A percentile compares a stretch with the other conserved stretches of the same genome.
Conservation (phyloP, 2,113 vertebrate species). For the Megalops atlanticus region DNA sequence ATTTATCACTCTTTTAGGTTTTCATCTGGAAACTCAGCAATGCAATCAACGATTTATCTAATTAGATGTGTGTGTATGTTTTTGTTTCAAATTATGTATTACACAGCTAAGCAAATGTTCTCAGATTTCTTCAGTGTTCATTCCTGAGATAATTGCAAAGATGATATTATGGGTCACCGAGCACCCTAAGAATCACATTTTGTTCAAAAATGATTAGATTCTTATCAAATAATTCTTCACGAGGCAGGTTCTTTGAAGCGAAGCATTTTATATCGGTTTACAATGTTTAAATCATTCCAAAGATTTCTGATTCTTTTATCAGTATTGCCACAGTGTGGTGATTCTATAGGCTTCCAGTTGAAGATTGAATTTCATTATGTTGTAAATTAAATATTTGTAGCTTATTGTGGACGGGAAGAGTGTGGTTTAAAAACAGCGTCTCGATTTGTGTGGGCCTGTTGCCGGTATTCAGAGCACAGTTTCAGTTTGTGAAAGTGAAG, state of each 20-base stretch:
- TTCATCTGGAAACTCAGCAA: constrained; percentile 10
- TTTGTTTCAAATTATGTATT: not conserved
- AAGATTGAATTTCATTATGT: not conserved
- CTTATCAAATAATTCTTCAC: not conserved
- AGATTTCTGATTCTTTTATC: not conserved
- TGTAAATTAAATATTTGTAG: constrained; percentile 10
- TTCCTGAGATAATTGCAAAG: not conserved
- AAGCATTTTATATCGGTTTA: not conserved
- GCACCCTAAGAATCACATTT: not conserved
- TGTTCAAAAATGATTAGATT: not conserved
- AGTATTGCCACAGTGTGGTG: too few relatives aligned
- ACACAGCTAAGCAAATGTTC: not conserved
- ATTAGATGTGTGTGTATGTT: constrained; percentile 11
- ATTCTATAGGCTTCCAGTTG: not conserved
- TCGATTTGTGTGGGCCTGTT: constrained; percentile 9
- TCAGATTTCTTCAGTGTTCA: constrained; percentile 6
- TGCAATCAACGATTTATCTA: constrained; percentile 37
- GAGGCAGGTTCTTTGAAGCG: not conserved
- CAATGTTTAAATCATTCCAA: not conserved
- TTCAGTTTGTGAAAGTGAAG: constrained; percentile 9
- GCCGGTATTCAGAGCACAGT: not conserved
- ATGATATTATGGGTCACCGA: not conserved
- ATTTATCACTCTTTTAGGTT: not conserved
- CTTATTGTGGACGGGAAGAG: too few relatives aligned
- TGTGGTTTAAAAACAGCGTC: too few relatives aligned